Evolutionary conservation across 2,797 vertebrate genomes (phyloP).

Genomic region (Poeciliopsis paucimaculata): DNA sequence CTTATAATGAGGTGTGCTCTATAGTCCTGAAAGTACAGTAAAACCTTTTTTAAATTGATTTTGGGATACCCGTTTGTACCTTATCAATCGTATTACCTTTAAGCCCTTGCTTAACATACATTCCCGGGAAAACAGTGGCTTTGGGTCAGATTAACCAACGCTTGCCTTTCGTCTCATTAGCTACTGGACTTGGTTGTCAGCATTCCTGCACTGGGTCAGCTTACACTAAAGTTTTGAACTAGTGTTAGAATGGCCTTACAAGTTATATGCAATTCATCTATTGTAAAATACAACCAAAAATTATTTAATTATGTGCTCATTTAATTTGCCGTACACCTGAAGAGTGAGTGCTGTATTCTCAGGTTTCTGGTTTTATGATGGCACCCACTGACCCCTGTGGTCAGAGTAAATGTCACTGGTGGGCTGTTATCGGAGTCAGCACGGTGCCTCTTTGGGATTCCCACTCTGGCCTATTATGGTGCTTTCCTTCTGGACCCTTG

Average conservation of each 20-base stretch:
- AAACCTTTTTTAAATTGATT: neutral
- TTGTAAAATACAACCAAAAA: neutral
- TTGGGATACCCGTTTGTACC: neutral
- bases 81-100: neutral
- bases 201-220: neutral
- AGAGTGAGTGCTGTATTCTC: constrained; percentile 37
- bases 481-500: constrained; percentile 11
- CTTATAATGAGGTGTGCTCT: too few species aligned
- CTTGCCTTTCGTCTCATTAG: neutral
- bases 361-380: constrained; percentile 57
- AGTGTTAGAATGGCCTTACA: neutral
- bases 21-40: too few species aligned
- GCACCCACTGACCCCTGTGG: constrained; percentile 35
- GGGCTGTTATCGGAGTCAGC: constrained; percentile 71
- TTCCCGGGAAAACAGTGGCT: neutral
- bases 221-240: neutral
- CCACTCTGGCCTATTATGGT: constrained; percentile 74
- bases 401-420: constrained; percentile 75
- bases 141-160: neutral
- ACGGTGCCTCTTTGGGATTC: constrained; percentile 57
- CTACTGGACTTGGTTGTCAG: neutral
- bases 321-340: constrained; percentile 25
- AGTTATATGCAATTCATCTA: neutral
- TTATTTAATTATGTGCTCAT: neutral
- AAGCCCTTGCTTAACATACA: neutral